Percentiles rank a stretch among this genome's conserved stretches.
Conservation (phyloP, 2,113 vertebrate genomes). For the Melanerpes formicivorus region DNA sequence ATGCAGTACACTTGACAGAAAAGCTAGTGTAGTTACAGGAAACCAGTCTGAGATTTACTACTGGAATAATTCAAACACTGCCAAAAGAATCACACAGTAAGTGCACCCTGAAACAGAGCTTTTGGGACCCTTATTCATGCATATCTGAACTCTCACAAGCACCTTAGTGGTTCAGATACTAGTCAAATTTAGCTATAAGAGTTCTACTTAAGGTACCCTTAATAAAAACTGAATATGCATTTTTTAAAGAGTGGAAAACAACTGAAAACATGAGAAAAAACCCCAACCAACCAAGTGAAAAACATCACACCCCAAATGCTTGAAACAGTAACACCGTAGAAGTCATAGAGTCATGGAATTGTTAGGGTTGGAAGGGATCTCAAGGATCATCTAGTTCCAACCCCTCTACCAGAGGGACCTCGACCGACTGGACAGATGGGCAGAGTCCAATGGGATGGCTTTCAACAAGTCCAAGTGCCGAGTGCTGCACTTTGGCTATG, state of each 20-base stretch:
- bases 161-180: not conserved
- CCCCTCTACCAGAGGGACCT: too few species aligned
- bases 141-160: not conserved
- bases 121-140: not conserved
- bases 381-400: too few species aligned
- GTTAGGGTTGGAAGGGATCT: too few species aligned
- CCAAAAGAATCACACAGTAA: not conserved
- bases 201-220: not conserved
- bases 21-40: not conserved
- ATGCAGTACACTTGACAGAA: slow-evolving; percentile 10
- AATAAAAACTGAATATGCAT: not conserved
- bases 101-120: not conserved
- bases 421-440: too few species aligned
- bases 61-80: not conserved
- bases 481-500: too few species aligned
- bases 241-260: not conserved
- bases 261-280: not conserved
- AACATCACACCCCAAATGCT: not conserved
- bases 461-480: too few species aligned
- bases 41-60: not conserved
- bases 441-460: too few species aligned
- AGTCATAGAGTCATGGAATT: not conserved
- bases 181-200: not conserved
- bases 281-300: too few species aligned
- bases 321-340: not conserved